Conservation (phyloP, 30 jellyfish, hydroid and myxozoan genomes). For the Calvadosia cruxmelitensis region DNA sequence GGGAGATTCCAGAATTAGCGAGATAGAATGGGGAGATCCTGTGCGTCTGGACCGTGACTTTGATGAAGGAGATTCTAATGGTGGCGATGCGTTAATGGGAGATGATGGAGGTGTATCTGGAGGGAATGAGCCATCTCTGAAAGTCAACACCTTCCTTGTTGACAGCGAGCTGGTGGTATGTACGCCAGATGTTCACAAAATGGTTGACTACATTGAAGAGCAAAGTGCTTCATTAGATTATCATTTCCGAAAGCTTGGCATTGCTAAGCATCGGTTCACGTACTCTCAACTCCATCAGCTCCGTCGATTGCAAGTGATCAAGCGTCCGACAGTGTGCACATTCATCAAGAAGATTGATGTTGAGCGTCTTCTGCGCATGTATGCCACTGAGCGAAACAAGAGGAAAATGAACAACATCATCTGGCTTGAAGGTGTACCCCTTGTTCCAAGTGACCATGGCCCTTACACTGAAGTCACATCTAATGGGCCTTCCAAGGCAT, state of each 20-base stretch:
- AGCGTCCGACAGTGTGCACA: constrained; percentile 96
- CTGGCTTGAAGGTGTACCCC: constrained; percentile 55
- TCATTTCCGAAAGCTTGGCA: constrained; percentile 90
- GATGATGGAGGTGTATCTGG: background rate
- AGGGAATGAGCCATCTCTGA: constrained; percentile 17
- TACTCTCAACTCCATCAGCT: constrained; percentile 95
- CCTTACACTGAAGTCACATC: constrained; percentile 5
- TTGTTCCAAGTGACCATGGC: constrained; percentile 54
- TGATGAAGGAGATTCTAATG: background rate
- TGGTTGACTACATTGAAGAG: constrained; percentile 87
- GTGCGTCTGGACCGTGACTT: constrained; percentile 40
- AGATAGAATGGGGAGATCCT: constrained; percentile 69
- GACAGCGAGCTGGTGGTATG: constrained; percentile 78
- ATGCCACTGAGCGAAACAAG: constrained; percentile 88
- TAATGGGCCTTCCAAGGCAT: constrained; percentile 6
- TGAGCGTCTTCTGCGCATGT: constrained; percentile 76
- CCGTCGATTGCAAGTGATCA: constrained; percentile 79
- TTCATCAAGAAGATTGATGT: constrained; percentile 64
- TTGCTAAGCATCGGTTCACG: constrained; percentile 72
- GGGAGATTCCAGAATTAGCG: constrained; percentile 83
- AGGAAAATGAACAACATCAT: constrained; percentile 53
- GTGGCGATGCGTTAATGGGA: background rate
- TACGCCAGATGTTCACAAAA: constrained; percentile 90
- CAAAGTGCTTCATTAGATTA: constrained; percentile 97
- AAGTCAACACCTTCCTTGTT: constrained; percentile 51